Conservation (phyloP, 2,888 invertebrate species). For the Phaonia tiefii region DNA sequence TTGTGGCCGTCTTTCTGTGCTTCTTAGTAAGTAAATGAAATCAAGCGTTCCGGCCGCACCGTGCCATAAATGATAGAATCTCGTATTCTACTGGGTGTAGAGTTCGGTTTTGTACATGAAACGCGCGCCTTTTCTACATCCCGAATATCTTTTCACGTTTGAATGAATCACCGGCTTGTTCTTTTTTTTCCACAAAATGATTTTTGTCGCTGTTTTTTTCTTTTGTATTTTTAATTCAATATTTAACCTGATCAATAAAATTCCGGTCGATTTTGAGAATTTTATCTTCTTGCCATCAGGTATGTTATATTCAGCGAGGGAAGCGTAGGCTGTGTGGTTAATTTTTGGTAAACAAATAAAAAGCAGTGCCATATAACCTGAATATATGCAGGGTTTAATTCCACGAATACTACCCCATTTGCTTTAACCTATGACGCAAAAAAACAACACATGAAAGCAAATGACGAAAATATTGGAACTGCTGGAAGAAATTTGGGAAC, state of each 20-base stretch:
- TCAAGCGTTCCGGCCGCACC: constrained; percentile 53
- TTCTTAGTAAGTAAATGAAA: constrained; percentile 39
- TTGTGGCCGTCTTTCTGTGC: constrained; percentile 7
- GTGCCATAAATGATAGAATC: constrained; percentile 13
- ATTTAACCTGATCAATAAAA: constrained; percentile 63
- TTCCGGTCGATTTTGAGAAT: constrained; percentile 10
- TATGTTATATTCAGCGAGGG: constrained; percentile 17
- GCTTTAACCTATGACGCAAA: too few species aligned
- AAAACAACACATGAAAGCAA: too few species aligned
- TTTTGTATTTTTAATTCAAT: constrained; percentile 32
- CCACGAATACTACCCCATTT: too few species aligned
- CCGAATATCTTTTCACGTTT: constrained; percentile 27
- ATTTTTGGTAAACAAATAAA: too few species aligned
- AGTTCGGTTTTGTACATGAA: constrained; percentile 19
- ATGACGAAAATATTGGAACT: too few species aligned
- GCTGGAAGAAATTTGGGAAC: too few species aligned
- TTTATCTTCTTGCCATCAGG: constrained; percentile 52
- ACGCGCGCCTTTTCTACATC: constrained; percentile 58
- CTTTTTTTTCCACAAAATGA: constrained; percentile 10
- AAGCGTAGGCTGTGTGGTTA: too few species aligned
- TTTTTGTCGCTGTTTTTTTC: neutral
- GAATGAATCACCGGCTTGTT: constrained; percentile 52
- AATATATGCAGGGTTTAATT: too few species aligned
- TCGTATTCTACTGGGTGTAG: neutral
- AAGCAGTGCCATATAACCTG: too few species aligned